A percentile compares a stretch with the other conserved stretches of the same genome.
These are phyloP conservation scores for Bungarus multicinctus DNA, from an alignment of 2,113 vertebrate species.

Conservation along the genomic window DNA sequence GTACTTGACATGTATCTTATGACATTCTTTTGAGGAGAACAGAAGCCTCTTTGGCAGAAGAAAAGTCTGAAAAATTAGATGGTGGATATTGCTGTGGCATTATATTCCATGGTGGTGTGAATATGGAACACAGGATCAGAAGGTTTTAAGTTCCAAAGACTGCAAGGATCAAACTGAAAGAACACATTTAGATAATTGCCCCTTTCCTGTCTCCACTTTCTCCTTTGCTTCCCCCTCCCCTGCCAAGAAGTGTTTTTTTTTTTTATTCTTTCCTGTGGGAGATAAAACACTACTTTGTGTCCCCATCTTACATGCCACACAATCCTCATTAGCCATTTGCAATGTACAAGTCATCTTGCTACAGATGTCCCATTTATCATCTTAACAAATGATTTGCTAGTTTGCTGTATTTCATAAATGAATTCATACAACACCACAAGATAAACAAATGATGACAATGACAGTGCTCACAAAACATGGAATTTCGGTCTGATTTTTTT, in stretches of 20 bases:
- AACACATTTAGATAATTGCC: neutral
- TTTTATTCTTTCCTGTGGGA: neutral
- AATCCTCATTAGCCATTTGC: neutral
- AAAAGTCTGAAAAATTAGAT: neutral
- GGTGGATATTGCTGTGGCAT: neutral
- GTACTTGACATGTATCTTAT: neutral
- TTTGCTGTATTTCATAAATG: neutral
- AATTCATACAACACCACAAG: neutral
- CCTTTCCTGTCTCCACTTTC: neutral
- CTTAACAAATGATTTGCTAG: neutral
- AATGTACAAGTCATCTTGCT: neutral
- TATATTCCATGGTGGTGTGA: neutral
- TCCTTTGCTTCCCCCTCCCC: neutral
- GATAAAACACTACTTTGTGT: neutral
- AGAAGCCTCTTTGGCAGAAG: neutral
- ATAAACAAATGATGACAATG: neutral
- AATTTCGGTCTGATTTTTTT: neutral
- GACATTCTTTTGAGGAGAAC: neutral
- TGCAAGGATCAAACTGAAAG: neutral
- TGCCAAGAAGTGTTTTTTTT: neutral
- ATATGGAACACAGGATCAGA: neutral
- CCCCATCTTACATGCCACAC: neutral
- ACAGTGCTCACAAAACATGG: neutral
- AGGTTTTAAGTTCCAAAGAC: neutral
- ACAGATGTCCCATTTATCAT: neutral